Evolutionary conservation across 2,888 invertebrate species (phyloP).

Genomic region (Lochmaea capreae): DNA sequence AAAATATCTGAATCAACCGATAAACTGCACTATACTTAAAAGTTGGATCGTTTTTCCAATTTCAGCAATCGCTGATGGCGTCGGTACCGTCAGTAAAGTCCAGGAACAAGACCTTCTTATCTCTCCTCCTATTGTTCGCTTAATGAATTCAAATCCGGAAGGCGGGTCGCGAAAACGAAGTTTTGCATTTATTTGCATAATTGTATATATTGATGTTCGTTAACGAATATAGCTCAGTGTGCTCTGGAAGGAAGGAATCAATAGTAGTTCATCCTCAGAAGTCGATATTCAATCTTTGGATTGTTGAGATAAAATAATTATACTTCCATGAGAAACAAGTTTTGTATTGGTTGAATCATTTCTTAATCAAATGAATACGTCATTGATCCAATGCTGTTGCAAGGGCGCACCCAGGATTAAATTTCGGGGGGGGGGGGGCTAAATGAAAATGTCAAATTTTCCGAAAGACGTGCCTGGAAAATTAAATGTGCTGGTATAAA

Average conservation of each 20-base stretch:
- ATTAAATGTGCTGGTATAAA: too few species aligned
- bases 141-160: conserved; percentile 65
- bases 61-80: conserved; percentile 40
- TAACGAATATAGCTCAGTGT: conserved; percentile 62
- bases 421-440: too few species aligned
- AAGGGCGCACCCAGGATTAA: too few species aligned
- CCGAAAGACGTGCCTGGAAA: too few species aligned
- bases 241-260: conserved; percentile 47
- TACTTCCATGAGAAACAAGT: not conserved
- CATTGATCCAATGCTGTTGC: too few species aligned
- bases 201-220: conserved; percentile 67
- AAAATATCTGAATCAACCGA: too few species aligned
- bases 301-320: conserved; percentile 14
- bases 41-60: not conserved
- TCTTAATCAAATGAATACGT: too few species aligned
- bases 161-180: conserved; percentile 63
- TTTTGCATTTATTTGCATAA: conserved; percentile 66
- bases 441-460: too few species aligned
- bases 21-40: not conserved
- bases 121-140: conserved; percentile 64
- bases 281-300: conserved; percentile 28
- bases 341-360: not conserved
- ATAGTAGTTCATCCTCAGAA: conserved; percentile 20
- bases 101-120: conserved; percentile 60
- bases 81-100: conserved; percentile 51